Evolutionary conservation across 2,113 vertebrate species (phyloP), one percentile per base, ranked within the genome.

Genomic region (Psettodes erumei): DNA sequence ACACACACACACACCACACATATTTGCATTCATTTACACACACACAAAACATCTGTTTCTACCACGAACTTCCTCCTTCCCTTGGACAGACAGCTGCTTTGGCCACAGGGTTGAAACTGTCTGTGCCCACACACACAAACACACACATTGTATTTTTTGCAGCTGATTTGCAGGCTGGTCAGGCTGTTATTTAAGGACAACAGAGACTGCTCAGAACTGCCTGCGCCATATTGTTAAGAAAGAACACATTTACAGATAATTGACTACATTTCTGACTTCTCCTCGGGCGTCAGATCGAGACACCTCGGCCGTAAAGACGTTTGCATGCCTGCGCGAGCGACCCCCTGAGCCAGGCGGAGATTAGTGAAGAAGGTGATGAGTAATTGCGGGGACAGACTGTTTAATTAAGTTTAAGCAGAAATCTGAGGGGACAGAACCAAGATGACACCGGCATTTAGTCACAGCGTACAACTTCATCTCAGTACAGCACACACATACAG

Each of bases 31-130:
- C 27, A 8, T 25, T 35, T 6, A 55, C 32, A 71, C 28, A 77
- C 37, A 78, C 47, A 69, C 43, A 64, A 27, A 38, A 71, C 87
- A 88, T 84, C 82, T 89, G 89, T 70, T 73, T 64, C 51, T 35
- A 61, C 19, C 47, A 60, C 27, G 2, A 60, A 30, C 37, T 10
- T 38, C 10, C 47, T 53, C 58, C 54, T 62, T 73, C 19, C 32
- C 33, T 33, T 30, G 12, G 70, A 42, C 74, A 67, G 55, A 38
- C 82, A 71, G 80, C 72, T 82, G 71, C 60, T 78, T 32, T 30
- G 56, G 38, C 40, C 18, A 4, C 18, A 51, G 66, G 56, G 80
- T 78, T 77, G 72, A 73, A 71, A 35, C 28, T 7, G 79, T 75
- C 69, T 8, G 6, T 38, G 3, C 3, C 8, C 48, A 25, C 37